phyloP scores from a whole-genome alignment of 2,113 vertebrate genomes.

The Pomatorhinus ruficollis region DNA sequence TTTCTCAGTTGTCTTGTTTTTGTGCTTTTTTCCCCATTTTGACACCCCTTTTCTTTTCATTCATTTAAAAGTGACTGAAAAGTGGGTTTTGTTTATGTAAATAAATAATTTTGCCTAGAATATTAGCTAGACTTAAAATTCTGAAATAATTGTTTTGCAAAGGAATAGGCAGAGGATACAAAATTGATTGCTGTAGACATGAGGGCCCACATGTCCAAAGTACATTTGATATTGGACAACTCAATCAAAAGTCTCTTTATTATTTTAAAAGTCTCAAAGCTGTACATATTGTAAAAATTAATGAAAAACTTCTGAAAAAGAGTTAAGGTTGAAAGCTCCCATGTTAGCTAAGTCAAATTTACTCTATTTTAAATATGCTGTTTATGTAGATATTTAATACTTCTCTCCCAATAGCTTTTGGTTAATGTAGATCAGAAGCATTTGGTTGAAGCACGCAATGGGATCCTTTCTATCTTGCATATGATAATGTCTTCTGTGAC shows the following conservation, averaged over 20 bases:
- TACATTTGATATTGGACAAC: not conserved
- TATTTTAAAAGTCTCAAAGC: not conserved
- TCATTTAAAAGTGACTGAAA: not conserved
- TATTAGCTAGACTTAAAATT: not conserved
- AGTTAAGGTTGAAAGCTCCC: not conserved
- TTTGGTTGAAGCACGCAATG: slow-evolving; percentile 91
- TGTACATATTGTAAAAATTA: not conserved
- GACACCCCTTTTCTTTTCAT: not conserved
- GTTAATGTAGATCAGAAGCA: slow-evolving; percentile 94
- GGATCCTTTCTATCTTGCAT: slow-evolving; percentile 94
- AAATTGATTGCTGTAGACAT: not conserved
- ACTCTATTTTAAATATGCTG: not conserved
- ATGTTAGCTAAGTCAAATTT: not conserved
- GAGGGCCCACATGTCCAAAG: not conserved
- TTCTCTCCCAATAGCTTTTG: slow-evolving; percentile 79
- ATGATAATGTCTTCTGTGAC: slow-evolving; percentile 98
- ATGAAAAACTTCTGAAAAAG: not conserved
- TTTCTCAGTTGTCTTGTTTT: not conserved
- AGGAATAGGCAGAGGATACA: not conserved
- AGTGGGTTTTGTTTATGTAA: not conserved
- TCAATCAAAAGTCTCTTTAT: not conserved
- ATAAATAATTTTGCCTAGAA: not conserved
- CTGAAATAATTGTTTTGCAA: not conserved
- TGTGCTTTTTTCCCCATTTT: not conserved
- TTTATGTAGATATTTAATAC: not conserved